phyloP scores from a whole-genome alignment of 2,113 vertebrate species.

The Megaceryle torquata region DNA sequence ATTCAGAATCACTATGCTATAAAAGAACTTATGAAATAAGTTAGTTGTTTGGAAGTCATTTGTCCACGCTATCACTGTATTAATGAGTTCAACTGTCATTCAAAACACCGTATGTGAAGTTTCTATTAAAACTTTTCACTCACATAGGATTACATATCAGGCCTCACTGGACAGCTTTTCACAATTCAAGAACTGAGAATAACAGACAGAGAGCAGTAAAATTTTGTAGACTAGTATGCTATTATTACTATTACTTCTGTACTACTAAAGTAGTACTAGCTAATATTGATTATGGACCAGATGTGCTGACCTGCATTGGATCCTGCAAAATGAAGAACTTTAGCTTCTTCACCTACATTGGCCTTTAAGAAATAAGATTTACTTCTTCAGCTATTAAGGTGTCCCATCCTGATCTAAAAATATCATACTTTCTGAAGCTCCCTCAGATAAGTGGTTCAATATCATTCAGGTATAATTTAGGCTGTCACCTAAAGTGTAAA shows the following conservation, averaged over 20 bases:
- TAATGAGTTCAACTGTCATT: background rate
- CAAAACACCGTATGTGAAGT: background rate
- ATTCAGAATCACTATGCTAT: background rate
- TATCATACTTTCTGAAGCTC: background rate
- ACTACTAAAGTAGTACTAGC: background rate
- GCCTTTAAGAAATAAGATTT: background rate
- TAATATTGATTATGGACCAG: background rate
- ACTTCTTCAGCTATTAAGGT: background rate
- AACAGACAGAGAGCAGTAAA: background rate
- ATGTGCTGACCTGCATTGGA: background rate
- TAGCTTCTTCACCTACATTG: background rate
- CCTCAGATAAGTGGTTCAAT: background rate
- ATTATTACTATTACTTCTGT: background rate
- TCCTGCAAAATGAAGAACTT: background rate
- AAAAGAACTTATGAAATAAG: background rate
- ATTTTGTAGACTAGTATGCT: background rate
- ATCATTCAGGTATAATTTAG: background rate
- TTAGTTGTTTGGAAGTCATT: background rate
- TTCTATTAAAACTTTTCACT: background rate
- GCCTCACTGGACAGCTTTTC: background rate
- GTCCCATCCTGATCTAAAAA: background rate
- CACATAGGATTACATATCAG: background rate
- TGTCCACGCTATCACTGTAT: background rate
- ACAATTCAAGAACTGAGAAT: background rate
- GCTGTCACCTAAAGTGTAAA: background rate